Base-by-base conservation (phyloP, 1,140 invertebrate species). In the Ostrea edulis region DNA sequence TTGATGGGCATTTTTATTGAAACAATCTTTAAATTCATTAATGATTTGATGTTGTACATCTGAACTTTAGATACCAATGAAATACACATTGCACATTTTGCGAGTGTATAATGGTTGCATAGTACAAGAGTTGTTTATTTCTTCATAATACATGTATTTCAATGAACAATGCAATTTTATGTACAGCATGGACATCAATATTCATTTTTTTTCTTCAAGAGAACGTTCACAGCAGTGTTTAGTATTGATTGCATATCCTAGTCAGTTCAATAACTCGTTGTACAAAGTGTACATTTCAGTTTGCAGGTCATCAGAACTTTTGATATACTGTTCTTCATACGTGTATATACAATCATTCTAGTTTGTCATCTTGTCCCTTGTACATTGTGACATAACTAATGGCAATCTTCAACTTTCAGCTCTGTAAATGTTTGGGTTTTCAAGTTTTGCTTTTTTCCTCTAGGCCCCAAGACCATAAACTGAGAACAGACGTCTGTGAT, bases 81-180 rank as follows among this genome's bases (percentile, higher is more conserved):
- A n/a, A n/a, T n/a, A n/a, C n/a, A n/a, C n/a, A 7, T 7, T 62
- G n/a, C 55, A 62, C 9, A 62, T 62, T 17, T n/a, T 62, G n/a
- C 55, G 20, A 20, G 14, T 62, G 55, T 44, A 44, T 62, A 20
- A 62, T 62, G 17, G 17, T n/a, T 62, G 17, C 7, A 20, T 62
- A 62, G n/a, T 62, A n/a, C n/a, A 2, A 58, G n/a, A 62, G 17
- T 20, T 62, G 3, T 62, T 62, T 62, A 17, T 55, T 55, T 20
- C 5, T 62, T 17, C 54, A 55, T n/a, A 62, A 0, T 20, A n/a
- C 8, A 20, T 62, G n/a, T 62, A 62, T n/a, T n/a, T 20, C n/a
- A n/a, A 62, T 62, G 5, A 77, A 29, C 68, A 77, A 77, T 77
- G 68, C 68, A 77, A 77, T 77, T 62, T 58, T 62, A 5, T 62